A percentile compares a stretch with the other conserved stretches of the same genome.
phyloP scores from a whole-genome alignment of 2,888 invertebrate genomes.

The Sinelater perroti region DNA sequence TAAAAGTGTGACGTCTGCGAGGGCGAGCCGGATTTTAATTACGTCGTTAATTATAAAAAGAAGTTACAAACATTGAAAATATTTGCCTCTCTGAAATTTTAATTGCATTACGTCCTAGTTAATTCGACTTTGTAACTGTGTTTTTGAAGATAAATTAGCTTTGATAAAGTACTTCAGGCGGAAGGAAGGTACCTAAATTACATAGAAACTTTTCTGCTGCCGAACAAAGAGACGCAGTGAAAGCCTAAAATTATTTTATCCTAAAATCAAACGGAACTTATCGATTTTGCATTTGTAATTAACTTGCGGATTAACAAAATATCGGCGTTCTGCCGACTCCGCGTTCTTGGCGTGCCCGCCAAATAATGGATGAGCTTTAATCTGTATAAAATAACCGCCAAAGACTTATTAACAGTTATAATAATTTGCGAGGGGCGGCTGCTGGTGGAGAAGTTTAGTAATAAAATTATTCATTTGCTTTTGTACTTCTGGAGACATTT shows the following conservation, averaged over 20 bases:
- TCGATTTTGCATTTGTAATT: conserved; percentile 45
- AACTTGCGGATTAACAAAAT: conserved; percentile 37
- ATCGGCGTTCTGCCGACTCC: neutral
- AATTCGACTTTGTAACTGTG: conserved; percentile 45
- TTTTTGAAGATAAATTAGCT: conserved; percentile 53
- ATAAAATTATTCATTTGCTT: conserved; percentile 7
- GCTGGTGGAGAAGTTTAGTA: no score
- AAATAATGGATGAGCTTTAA: neutral
- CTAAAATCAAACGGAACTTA: conserved; percentile 43
- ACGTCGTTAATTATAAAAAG: conserved; percentile 26
- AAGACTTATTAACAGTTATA: conserved; percentile 4
- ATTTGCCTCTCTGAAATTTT: conserved; percentile 35
- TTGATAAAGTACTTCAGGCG: conserved; percentile 51
- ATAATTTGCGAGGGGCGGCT: no score
- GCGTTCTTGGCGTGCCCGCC: neutral
- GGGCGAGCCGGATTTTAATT: conserved; percentile 20
- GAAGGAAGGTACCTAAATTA: conserved; percentile 49
- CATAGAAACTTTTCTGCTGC: conserved; percentile 43
- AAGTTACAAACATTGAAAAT: conserved; percentile 30
- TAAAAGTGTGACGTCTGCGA: conserved; percentile 22
- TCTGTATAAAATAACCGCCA: neutral
- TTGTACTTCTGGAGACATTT: conserved; percentile 10
- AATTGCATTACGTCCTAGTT: conserved; percentile 38
- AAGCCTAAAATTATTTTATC: conserved; percentile 47
- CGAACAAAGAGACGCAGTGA: conserved; percentile 39